Conservation (phyloP, 2,113 vertebrate genomes). For the Lucifuga dentata region DNA sequence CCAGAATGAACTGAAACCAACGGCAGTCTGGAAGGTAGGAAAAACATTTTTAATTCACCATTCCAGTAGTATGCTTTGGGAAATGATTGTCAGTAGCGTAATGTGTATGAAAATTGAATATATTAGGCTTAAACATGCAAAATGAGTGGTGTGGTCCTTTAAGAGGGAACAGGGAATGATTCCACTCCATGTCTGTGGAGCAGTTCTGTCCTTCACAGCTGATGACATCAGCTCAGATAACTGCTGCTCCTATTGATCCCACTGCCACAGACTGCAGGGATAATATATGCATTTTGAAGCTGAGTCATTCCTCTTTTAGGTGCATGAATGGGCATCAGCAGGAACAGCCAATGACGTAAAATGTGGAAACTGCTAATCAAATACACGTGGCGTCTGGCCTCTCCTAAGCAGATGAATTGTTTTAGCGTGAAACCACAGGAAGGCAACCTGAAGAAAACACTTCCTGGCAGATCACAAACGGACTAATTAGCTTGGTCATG, state of each 20-base stretch:
- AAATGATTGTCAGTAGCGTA: too few species aligned
- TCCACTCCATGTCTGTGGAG: constrained; percentile 17
- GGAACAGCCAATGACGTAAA: constrained; percentile 53
- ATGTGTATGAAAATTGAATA: too few species aligned
- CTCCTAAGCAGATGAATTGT: constrained; percentile 22
- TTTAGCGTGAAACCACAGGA: constrained; percentile 11
- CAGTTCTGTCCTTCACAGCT: constrained; percentile 25
- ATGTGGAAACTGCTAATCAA: constrained; percentile 38
- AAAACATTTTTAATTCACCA: too few species aligned
- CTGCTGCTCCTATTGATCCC: constrained; percentile 60
- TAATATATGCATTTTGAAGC: constrained; percentile 38
- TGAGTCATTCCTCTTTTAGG: constrained; percentile 59
- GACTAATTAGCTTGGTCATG: constrained; percentile 37
- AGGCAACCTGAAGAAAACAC: neutral
- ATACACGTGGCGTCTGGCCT: constrained; percentile 29
- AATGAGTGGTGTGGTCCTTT: neutral
- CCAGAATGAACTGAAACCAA: too few species aligned
- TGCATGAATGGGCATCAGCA: constrained; percentile 51
- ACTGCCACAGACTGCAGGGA: constrained; percentile 19
- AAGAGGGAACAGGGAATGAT: neutral
- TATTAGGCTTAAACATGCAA: too few species aligned
- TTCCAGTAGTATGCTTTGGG: too few species aligned
- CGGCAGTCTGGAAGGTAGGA: too few species aligned
- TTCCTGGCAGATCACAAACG: constrained; percentile 23
- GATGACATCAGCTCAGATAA: constrained; percentile 50